A percentile compares a stretch with the other conserved stretches of the same genome.
Evolutionary conservation across 2,797 vertebrate species (phyloP).

Genomic region (Parotocinclus haroldoi): DNA sequence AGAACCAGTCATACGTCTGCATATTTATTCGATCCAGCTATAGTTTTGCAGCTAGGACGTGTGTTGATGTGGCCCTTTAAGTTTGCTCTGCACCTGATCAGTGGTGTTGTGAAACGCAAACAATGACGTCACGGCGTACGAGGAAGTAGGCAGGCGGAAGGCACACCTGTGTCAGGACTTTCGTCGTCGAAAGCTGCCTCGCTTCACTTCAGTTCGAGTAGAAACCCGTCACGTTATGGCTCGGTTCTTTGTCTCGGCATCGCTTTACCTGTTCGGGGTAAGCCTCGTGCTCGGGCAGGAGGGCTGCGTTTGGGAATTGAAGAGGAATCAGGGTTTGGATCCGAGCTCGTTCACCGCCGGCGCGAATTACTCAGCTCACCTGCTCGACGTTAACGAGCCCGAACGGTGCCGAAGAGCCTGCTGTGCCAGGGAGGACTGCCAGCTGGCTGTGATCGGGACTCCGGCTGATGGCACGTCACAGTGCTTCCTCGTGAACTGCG

Average conservation of each 20-base stretch:
- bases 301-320: constrained; percentile 49
- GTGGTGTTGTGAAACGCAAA: neutral
- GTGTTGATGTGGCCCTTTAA: too few relatives aligned
- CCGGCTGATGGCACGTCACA: constrained; percentile 26
- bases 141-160: neutral
- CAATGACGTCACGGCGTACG: constrained; percentile 2
- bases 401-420: constrained; percentile 44
- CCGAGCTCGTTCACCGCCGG: neutral
- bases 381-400: neutral
- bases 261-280: constrained; percentile 18
- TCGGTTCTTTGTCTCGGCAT: constrained; percentile 6
- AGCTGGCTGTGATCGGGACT: constrained; percentile 46
- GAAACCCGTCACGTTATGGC: constrained; percentile 26
- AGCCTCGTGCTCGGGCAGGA: constrained; percentile 18
- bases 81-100: too few relatives aligned
- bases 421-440: constrained; percentile 47
- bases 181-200: neutral
- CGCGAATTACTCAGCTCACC: neutral
- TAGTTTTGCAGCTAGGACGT: too few relatives aligned
- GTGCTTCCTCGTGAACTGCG: constrained; percentile 53
- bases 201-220: neutral
- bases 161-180: neutral
- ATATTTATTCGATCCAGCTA: too few relatives aligned
- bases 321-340: constrained; percentile 9
- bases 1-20: too few relatives aligned